phyloP scores from a whole-genome alignment of 1,140 invertebrate genomes.

The Wasmannia auropunctata region DNA sequence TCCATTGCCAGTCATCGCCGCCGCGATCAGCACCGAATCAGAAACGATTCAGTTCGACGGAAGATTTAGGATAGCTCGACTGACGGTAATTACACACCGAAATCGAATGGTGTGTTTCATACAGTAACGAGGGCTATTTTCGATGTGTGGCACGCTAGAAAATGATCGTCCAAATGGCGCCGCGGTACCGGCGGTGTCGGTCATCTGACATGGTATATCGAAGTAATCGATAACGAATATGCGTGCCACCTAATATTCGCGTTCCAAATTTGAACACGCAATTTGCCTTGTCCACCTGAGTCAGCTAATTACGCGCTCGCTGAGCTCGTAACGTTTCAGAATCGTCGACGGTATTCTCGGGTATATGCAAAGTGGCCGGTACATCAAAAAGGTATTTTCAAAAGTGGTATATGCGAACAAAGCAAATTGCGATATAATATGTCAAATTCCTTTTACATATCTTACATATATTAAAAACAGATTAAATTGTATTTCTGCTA shows the following conservation, averaged over 20 bases:
- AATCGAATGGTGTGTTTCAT: constrained; percentile 27
- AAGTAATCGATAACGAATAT: constrained; percentile 29
- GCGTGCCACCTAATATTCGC: neutral
- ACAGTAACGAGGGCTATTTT: constrained; percentile 18
- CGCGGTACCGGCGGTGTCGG: neutral
- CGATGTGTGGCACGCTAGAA: constrained; percentile 33
- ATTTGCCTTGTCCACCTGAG: constrained; percentile 41
- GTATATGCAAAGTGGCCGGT: neutral
- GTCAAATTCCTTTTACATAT: neutral
- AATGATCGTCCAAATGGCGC: constrained; percentile 45
- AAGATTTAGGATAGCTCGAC: constrained; percentile 37
- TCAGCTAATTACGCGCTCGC: constrained; percentile 33
- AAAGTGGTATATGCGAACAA: no score
- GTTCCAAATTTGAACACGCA: constrained; percentile 15
- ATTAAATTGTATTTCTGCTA: neutral
- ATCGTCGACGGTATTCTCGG: neutral
- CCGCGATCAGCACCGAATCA: constrained; percentile 28
- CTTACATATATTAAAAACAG: neutral
- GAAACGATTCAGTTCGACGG: constrained; percentile 42
- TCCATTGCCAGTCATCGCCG: neutral
- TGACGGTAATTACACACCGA: constrained; percentile 32
- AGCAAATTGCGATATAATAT: neutral
- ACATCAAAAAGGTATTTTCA: no score
- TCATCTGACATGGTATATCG: constrained; percentile 26
- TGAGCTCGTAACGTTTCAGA: constrained; percentile 10